Percentiles rank a stretch among this genome's conserved stretches.
Conservation (phyloP, 1,140 invertebrate genomes). For the Stratiolaelaps scimitus region DNA sequence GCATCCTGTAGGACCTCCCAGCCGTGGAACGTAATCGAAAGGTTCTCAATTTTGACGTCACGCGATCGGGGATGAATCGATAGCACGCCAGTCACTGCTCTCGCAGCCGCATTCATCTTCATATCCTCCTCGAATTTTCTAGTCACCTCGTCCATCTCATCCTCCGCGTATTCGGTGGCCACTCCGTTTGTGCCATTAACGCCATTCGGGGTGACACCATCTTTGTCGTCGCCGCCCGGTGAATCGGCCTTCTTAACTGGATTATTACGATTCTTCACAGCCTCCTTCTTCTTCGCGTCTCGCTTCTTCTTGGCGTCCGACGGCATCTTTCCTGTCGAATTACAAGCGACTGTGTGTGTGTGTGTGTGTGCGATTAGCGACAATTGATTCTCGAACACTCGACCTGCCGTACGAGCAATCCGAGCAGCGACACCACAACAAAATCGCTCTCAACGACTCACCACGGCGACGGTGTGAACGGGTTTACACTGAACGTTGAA, state of each 20-base stretch:
- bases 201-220: slow-evolving; percentile 28
- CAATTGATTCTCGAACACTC: too few species aligned
- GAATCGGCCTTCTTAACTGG: slow-evolving; percentile 30
- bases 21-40: slow-evolving; percentile 97
- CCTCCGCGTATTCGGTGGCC: slow-evolving; percentile 8
- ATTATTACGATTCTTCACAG: slow-evolving; percentile 52
- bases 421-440: too few species aligned
- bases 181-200: slow-evolving; percentile 8
- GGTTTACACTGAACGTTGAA: too few species aligned
- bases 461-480: too few species aligned
- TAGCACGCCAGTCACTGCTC: slow-evolving; percentile 84
- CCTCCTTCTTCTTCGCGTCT: slow-evolving; percentile 92
- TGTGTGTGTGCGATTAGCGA: too few species aligned
- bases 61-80: slow-evolving; percentile 85
- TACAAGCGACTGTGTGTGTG: too few species aligned
- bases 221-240: slow-evolving; percentile 27
- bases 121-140: slow-evolving; percentile 77
- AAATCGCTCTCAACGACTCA: too few species aligned
- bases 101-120: slow-evolving; percentile 74
- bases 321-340: slow-evolving; percentile 54
- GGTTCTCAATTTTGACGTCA: slow-evolving; percentile 91
- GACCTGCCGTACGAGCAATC: too few species aligned
- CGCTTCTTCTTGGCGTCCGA: slow-evolving; percentile 94
- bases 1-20: slow-evolving; percentile 89
- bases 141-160: slow-evolving; percentile 59